phyloP scores from a whole-genome alignment of 1,140 invertebrate species.

The Zelostemma sp. region DNA sequence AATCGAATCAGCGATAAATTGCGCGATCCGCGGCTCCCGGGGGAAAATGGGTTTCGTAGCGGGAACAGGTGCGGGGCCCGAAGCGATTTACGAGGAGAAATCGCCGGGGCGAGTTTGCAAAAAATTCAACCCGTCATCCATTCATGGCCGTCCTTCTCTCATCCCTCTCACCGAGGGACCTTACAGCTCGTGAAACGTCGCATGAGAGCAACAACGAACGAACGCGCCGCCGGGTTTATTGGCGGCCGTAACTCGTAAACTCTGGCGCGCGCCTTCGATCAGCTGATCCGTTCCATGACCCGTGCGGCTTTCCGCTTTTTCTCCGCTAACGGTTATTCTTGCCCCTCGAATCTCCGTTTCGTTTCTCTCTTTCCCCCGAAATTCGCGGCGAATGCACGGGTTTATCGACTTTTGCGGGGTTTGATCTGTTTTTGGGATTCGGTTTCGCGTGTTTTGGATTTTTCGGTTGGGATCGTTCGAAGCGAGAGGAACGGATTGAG shows the following conservation, averaged over 20 bases:
- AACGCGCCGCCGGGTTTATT: constrained; percentile 64
- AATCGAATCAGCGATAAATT: constrained; percentile 24
- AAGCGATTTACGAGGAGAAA: not conserved
- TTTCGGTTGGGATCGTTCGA: not conserved
- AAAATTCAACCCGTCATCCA: constrained; percentile 56
- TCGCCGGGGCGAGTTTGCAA: not conserved
- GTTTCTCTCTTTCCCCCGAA: not conserved
- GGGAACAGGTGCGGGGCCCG: not conserved
- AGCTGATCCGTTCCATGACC: constrained; percentile 70
- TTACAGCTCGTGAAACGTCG: constrained; percentile 63
- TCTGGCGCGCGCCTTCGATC: constrained; percentile 69
- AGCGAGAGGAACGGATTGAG: too few species aligned
- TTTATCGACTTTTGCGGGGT: constrained; percentile 2
- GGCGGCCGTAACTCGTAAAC: constrained; percentile 71
- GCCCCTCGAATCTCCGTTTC: constrained; percentile 32
- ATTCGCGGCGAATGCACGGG: constrained; percentile 1
- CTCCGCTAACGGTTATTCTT: constrained; percentile 55
- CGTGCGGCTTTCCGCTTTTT: constrained; percentile 51
- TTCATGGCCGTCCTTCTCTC: constrained; percentile 52
- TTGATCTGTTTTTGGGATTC: too few species aligned
- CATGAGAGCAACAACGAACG: constrained; percentile 66
- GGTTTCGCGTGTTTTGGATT: not conserved
- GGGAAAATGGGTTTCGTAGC: too few species aligned
- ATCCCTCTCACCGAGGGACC: constrained; percentile 49
- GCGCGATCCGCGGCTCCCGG: not conserved